Conservation (phyloP, 2,113 vertebrate species). For the Amazona vittata region DNA sequence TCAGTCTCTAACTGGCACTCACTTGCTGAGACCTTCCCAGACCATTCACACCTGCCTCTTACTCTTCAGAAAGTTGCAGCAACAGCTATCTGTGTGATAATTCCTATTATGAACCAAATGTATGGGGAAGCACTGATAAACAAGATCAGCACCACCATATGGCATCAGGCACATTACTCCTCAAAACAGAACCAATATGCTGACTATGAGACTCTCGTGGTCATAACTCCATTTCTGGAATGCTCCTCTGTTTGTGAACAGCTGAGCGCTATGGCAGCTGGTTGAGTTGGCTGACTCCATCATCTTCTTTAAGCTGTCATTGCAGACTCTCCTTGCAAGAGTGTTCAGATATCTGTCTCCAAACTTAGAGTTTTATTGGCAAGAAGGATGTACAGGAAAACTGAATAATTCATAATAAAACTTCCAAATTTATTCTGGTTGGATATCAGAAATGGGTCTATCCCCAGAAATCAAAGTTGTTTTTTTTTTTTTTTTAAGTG, state of each 20-base stretch:
- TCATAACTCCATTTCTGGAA: neutral
- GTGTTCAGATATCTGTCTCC: neutral
- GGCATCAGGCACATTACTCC: neutral
- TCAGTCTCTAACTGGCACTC: neutral
- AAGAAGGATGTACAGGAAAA: neutral
- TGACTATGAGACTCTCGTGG: neutral
- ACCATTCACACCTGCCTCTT: neutral
- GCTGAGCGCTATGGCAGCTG: conserved; percentile 17
- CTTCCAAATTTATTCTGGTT: neutral
- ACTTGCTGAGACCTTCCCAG: neutral
- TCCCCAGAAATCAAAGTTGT: neutral
- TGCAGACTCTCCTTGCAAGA: neutral
- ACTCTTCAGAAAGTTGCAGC: neutral
- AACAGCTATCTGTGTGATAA: neutral
- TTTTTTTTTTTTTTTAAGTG: neutral
- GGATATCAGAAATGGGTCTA: neutral
- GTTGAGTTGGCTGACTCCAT: conserved; percentile 12
- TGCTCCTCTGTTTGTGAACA: conserved; percentile 7
- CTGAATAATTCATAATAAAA: conserved; percentile 24
- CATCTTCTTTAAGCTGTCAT: neutral
- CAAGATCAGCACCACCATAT: neutral
- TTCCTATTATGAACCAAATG: neutral
- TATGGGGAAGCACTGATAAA: neutral
- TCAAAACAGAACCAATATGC: neutral
- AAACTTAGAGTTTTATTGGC: conserved; percentile 41